A percentile compares a stretch with the other conserved stretches of the same genome.
phyloP scores from a whole-genome alignment of 2,797 vertebrate genomes.

The Brotula barbata region DNA sequence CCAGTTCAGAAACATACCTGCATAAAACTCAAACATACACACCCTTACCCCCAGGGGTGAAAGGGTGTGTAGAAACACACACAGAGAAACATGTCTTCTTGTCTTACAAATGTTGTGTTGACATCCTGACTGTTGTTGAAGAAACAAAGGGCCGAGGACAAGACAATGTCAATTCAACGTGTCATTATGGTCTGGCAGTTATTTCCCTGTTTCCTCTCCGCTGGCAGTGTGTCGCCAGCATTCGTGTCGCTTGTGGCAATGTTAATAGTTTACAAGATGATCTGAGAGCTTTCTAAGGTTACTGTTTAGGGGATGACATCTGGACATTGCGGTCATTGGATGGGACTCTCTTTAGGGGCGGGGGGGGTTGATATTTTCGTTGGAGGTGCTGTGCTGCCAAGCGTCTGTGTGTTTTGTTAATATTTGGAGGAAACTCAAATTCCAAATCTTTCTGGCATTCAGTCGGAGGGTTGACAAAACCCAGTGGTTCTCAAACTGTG shows the following conservation, averaged over 20 bases:
- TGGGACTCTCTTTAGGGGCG: conserved; percentile 8
- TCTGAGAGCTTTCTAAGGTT: neutral
- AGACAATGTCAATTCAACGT: no score
- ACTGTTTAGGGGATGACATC: neutral
- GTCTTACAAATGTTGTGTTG: neutral
- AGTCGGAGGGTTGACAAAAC: no score
- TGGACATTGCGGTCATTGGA: neutral
- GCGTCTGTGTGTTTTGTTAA: neutral
- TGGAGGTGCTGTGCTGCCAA: neutral
- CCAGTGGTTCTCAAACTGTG: no score
- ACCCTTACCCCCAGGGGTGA: neutral
- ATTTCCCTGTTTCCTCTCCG: conserved; percentile 22
- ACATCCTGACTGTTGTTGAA: neutral
- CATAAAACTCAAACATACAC: conserved; percentile 15
- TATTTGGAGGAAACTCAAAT: no score
- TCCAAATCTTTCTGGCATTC: no score
- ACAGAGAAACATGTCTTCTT: conserved; percentile 1
- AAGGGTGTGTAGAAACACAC: neutral
- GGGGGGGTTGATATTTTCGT: neutral
- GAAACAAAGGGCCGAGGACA: no score
- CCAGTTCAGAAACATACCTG: conserved; percentile 28
- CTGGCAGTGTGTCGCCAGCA: conserved; percentile 18
- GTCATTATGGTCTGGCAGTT: conserved; percentile 22
- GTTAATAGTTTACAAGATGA: neutral
- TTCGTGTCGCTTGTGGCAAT: neutral